These are phyloP conservation scores for Plecturocebus donacophilus DNA, from an alignment of 2,113 vertebrate species.

Conservation along the genomic window DNA sequence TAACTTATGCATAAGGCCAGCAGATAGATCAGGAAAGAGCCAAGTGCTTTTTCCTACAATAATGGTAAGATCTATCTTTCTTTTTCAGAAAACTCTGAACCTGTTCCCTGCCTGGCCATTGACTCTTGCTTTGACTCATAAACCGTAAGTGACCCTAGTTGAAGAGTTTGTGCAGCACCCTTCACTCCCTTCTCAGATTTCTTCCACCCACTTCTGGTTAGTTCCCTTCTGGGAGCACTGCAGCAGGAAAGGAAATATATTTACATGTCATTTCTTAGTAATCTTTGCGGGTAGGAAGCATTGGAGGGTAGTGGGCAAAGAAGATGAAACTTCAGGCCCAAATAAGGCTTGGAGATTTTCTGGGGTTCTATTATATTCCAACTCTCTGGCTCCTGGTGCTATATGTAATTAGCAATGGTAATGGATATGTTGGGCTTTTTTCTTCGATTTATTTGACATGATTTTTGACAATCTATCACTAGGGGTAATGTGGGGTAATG, in stretches of 20 bases:
- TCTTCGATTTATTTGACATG: neutral
- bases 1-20: neutral
- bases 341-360: neutral
- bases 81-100: neutral
- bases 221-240: neutral
- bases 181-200: neutral
- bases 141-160: neutral
- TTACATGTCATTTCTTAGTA: neutral
- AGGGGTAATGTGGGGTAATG: neutral
- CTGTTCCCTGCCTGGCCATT: neutral
- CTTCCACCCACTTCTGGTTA: neutral
- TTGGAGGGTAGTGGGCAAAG: neutral
- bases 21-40: neutral
- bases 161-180: neutral
- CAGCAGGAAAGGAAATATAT: neutral
- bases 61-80: neutral
- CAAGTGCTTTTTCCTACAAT: neutral
- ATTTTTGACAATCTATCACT: neutral
- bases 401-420: neutral
- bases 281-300: neutral
- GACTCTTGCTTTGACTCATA: neutral
- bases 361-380: neutral
- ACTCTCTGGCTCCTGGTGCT: neutral
- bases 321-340: neutral
- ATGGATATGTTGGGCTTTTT: neutral